These are phyloP conservation scores for Amphimedon queenslandica DNA, from an alignment of 37 sponge, comb jelly and placozoan genomes.

Conservation along the genomic window DNA sequence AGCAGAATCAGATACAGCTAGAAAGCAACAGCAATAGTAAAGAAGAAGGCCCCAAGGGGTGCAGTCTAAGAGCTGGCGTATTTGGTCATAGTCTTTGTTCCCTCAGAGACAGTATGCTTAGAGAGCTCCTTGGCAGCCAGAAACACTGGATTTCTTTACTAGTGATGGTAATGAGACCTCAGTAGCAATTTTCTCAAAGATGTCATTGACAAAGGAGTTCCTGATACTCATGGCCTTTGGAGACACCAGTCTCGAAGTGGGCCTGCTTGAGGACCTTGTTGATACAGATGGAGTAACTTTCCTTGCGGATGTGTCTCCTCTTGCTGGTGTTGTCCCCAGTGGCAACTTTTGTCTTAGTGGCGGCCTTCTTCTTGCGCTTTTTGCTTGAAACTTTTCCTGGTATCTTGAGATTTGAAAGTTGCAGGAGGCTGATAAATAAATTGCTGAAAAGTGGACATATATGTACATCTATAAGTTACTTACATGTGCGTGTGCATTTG, in stretches of 20 bases:
- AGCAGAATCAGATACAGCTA: too few species aligned
- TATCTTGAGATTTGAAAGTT: constrained; percentile 23
- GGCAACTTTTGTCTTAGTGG: constrained; percentile 24
- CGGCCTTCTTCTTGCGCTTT: too few species aligned
- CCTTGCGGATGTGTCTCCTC: constrained; percentile 93
- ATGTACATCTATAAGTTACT: too few species aligned
- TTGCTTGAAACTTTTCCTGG: constrained; percentile 59
- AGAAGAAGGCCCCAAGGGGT: too few species aligned
- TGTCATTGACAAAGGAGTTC: constrained; percentile 96
- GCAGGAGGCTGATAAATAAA: too few species aligned
- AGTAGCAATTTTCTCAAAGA: too few species aligned
- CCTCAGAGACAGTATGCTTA: constrained; percentile 95
- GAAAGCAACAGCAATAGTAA: too few species aligned
- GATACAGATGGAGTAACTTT: too few species aligned
- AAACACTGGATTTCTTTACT: constrained; percentile 92
- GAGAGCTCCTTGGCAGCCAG: constrained; percentile 90
- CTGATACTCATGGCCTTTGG: constrained; percentile 99
- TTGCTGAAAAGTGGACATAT: too few species aligned
- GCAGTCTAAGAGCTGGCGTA: constrained; percentile 64
- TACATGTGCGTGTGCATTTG: too few species aligned
- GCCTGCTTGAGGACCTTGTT: constrained; percentile 98
- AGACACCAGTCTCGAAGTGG: constrained; percentile 95
- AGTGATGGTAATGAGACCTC: constrained; percentile 93
- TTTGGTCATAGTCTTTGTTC: constrained; percentile 90
- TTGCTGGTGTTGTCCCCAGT: too few species aligned